Evolutionary conservation across 1,140 invertebrate genomes (phyloP).

Genomic region (Arion vulgaris): DNA sequence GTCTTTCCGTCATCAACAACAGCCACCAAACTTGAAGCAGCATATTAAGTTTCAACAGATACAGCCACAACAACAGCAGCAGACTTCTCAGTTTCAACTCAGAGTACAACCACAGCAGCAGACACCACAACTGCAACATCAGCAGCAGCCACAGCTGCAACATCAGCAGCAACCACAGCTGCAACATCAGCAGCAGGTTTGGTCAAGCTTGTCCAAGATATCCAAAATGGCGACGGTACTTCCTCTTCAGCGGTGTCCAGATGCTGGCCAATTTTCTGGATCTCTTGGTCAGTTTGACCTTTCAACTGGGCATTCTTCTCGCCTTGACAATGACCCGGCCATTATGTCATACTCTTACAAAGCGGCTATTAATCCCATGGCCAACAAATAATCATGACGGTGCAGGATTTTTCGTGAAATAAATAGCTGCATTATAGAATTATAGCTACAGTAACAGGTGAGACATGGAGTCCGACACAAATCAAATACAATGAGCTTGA

Average conservation of each 20-base stretch:
- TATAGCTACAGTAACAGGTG: background rate
- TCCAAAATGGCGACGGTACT: slow-evolving; percentile 34
- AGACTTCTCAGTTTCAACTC: background rate
- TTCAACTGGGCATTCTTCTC: background rate
- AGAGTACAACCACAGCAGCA: slow-evolving; percentile 13
- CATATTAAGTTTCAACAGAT: background rate
- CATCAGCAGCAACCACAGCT: slow-evolving; percentile 13
- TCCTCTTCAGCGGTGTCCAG: slow-evolving; percentile 21
- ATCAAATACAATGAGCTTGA: background rate
- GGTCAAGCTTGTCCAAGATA: background rate
- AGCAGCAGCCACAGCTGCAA: slow-evolving; percentile 1
- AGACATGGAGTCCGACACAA: background rate
- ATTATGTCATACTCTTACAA: slow-evolving; percentile 32
- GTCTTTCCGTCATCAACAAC: background rate
- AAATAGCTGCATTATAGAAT: background rate
- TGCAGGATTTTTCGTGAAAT: background rate
- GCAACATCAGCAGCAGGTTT: slow-evolving; percentile 12
- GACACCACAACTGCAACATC: background rate
- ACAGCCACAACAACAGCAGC: background rate
- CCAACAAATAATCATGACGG: background rate
- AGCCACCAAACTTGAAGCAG: slow-evolving; percentile 15
- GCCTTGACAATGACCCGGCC: slow-evolving; percentile 35
- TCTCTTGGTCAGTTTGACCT: background rate
- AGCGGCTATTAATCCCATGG: background rate
- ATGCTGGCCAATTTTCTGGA: background rate